A percentile compares a stretch with the other conserved stretches of the same genome.
Conservation (phyloP, 1,140 invertebrate species). For the Saxidomus purpurata region DNA sequence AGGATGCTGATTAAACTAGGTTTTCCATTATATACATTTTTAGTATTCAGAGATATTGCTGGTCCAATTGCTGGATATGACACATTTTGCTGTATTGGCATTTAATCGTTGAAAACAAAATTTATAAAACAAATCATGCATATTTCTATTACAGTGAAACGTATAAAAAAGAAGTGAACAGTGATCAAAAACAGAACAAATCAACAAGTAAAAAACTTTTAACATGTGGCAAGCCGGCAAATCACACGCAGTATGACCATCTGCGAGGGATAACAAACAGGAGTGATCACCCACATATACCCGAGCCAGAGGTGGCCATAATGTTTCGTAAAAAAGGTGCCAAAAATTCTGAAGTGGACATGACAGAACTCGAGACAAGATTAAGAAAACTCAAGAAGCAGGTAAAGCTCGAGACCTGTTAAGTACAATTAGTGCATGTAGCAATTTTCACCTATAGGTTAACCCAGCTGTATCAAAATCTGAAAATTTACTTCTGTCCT, state of each 20-base stretch:
- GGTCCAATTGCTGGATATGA: too few relatives aligned
- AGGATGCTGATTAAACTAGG: too few relatives aligned
- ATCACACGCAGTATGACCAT: conserved; percentile 96
- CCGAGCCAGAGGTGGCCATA: conserved; percentile 91
- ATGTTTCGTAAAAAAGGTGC: conserved; percentile 92
- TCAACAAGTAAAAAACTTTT: conserved; percentile 86
- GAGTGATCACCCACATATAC: conserved; percentile 90
- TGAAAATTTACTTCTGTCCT: too few relatives aligned
- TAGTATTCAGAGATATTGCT: too few relatives aligned
- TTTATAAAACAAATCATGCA: too few relatives aligned
- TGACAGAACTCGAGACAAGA: conserved; percentile 92
- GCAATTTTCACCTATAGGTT: too few relatives aligned
- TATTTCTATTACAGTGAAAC: conserved; percentile 24
- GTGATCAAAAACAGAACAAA: conserved; percentile 51
- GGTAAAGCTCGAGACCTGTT: too few relatives aligned
- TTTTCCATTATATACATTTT: too few relatives aligned
- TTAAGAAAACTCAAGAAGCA: conserved; percentile 94
- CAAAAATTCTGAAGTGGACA: conserved; percentile 91
- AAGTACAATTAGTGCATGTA: too few relatives aligned
- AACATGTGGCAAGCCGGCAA: conserved; percentile 95
- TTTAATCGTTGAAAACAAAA: too few relatives aligned
- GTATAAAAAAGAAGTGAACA: neutral
- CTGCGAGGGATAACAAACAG: conserved; percentile 93
- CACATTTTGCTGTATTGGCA: too few relatives aligned
- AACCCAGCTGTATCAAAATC: too few relatives aligned